These are phyloP conservation scores for Bilobella aurantiaca DNA, from an alignment of 1,140 invertebrate genomes.

Conservation along the genomic window DNA sequence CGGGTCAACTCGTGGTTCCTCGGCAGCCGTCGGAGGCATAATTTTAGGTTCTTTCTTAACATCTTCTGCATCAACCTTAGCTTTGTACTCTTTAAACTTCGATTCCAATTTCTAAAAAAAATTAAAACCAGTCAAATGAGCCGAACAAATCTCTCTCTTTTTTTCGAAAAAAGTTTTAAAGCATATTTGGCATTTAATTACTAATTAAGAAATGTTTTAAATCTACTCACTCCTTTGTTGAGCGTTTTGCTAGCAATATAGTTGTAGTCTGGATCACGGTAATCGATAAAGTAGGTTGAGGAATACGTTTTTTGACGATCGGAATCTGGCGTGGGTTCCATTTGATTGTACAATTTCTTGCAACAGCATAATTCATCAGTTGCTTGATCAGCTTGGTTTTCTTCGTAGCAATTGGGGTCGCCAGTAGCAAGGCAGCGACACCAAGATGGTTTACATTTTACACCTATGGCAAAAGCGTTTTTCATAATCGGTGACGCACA, in stretches of 20 bases:
- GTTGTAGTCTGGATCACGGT: constrained; percentile 19
- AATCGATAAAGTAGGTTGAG: constrained; percentile 25
- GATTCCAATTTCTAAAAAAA: constrained; percentile 14
- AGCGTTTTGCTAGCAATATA: constrained; percentile 22
- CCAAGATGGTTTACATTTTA: constrained; percentile 20
- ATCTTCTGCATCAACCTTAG: constrained; percentile 25
- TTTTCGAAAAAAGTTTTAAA: too few relatives aligned
- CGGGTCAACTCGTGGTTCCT: constrained; percentile 2
- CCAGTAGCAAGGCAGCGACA: constrained; percentile 30
- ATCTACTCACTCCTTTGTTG: constrained; percentile 8
- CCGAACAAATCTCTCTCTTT: neutral
- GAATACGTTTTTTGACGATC: constrained; percentile 14
- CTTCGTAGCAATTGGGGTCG: constrained; percentile 26
- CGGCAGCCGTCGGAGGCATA: constrained; percentile 1
- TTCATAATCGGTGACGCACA: too few relatives aligned
- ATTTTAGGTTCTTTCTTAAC: constrained; percentile 24
- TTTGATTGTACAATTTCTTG: constrained; percentile 17
- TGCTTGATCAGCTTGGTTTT: constrained; percentile 13
- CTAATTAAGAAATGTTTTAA: too few relatives aligned
- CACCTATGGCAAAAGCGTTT: neutral
- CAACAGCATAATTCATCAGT: constrained; percentile 22
- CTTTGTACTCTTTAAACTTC: constrained; percentile 20
- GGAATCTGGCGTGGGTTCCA: constrained; percentile 11
- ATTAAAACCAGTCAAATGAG: neutral
- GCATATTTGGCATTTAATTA: too few relatives aligned